Evolutionary conservation across 1,140 invertebrate species (phyloP).

Genomic region (Pseudomyrmex dendroicus): DNA sequence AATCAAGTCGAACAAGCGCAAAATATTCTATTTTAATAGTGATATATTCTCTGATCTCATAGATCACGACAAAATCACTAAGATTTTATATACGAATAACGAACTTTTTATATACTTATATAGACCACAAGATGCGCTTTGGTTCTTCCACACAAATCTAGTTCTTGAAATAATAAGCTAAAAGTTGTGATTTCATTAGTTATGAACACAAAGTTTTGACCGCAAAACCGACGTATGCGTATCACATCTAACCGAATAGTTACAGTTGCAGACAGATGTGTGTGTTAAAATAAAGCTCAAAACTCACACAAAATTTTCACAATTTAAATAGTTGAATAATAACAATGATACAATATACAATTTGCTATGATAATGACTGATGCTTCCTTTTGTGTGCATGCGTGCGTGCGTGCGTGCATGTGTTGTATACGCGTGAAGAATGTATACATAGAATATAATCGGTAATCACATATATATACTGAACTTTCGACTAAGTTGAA

Average conservation of each 20-base stretch:
- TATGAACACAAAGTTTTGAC: conserved; percentile 22
- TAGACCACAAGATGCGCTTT: conserved; percentile 41
- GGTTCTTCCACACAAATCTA: conserved; percentile 60
- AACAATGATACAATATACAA: conserved; percentile 29
- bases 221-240: conserved; percentile 18
- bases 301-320: conserved; percentile 43
- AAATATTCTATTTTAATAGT: conserved; percentile 66
- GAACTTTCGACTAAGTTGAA: conserved; percentile 48
- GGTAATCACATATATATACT: conserved; percentile 63
- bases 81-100: conserved; percentile 27
- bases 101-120: conserved; percentile 28
- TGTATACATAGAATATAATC: conserved; percentile 68
- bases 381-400: conserved; percentile 40
- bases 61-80: conserved; percentile 46
- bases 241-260: conserved; percentile 14
- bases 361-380: conserved; percentile 51
- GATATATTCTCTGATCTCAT: conserved; percentile 42
- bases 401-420: conserved; percentile 1
- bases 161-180: conserved; percentile 32
- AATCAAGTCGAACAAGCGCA: conserved; percentile 53
- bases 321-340: conserved; percentile 51
- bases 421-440: conserved; percentile 24
- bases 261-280: background rate
- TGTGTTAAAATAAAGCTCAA: conserved; percentile 52
- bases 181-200: conserved; percentile 6